A percentile compares a stretch with the other conserved stretches of the same genome.
Evolutionary conservation across 1,140 invertebrate species (phyloP).

Genomic region (Hetaerina americana): DNA sequence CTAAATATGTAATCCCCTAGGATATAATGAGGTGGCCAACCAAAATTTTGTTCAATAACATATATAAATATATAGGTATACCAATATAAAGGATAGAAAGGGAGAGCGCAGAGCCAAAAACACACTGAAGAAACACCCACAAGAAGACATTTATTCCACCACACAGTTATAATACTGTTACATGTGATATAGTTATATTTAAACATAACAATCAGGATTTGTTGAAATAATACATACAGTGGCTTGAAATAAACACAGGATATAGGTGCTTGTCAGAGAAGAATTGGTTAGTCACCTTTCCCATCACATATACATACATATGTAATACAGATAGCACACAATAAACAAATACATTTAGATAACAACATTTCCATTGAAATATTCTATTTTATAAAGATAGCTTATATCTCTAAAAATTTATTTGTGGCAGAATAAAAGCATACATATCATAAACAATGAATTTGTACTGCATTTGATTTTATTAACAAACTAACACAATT

Average conservation of each 20-base stretch:
- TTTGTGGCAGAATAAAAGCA: not conserved
- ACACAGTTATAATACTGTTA: not conserved
- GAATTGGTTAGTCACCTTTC: not conserved
- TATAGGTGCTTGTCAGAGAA: not conserved
- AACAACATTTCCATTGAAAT: not conserved
- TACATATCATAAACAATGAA: not conserved
- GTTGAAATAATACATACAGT: not conserved
- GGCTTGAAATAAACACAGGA: not conserved
- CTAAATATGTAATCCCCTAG: no score
- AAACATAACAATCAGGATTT: not conserved
- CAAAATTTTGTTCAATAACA: not conserved
- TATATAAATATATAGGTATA: not conserved
- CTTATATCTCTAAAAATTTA: not conserved
- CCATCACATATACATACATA: not conserved
- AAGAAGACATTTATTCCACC: not conserved
- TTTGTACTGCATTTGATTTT: not conserved
- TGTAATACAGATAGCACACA: not conserved
- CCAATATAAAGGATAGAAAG: not conserved
- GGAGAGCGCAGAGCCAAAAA: not conserved
- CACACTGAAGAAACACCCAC: not conserved
- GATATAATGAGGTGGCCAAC: not conserved
- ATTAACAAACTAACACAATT: not conserved
- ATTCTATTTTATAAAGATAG: not conserved
- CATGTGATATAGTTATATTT: not conserved
- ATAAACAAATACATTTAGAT: conserved; percentile 1